These are phyloP conservation scores for Hyperoodon ampullatus DNA, from an alignment of 2,113 vertebrate genomes.

Conservation along the genomic window DNA sequence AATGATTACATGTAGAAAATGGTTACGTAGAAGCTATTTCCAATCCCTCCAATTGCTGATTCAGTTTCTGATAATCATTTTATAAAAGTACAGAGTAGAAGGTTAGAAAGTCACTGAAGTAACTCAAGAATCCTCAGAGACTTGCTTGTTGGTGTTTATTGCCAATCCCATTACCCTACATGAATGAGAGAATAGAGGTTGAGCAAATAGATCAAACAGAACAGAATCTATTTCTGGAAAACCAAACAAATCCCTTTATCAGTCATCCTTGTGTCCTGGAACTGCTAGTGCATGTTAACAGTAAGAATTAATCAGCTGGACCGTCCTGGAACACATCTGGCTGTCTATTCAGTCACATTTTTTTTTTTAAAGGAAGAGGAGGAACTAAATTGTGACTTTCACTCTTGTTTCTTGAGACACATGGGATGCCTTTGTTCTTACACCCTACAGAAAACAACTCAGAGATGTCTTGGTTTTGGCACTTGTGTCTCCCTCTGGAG, in stretches of 20 bases:
- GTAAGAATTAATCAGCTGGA: conserved; percentile 52
- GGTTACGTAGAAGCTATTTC: not conserved
- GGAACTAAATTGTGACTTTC: conserved; percentile 42
- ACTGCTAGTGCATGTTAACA: not conserved
- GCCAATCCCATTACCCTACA: not conserved
- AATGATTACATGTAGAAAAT: not conserved
- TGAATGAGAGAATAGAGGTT: conserved; percentile 19
- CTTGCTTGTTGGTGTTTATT: not conserved
- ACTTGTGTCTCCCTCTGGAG: not conserved
- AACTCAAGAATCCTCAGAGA: conserved; percentile 39
- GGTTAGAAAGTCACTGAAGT: conserved; percentile 52
- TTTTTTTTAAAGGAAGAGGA: not conserved
- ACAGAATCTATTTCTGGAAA: conserved; percentile 61
- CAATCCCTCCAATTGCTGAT: conserved; percentile 12
- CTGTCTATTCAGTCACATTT: conserved; percentile 1
- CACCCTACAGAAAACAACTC: not conserved
- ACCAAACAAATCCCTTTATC: not conserved
- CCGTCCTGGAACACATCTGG: not conserved
- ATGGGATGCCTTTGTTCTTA: conserved; percentile 1
- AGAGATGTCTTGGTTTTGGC: not conserved
- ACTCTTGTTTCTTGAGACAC: conserved; percentile 25
- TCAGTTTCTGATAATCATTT: conserved; percentile 44
- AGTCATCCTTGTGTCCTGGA: not conserved
- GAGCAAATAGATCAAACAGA: conserved; percentile 25
- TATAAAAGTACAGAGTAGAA: conserved; percentile 23